phyloP scores from a whole-genome alignment of 2,888 invertebrate genomes.

The Amphipoea lucens region DNA sequence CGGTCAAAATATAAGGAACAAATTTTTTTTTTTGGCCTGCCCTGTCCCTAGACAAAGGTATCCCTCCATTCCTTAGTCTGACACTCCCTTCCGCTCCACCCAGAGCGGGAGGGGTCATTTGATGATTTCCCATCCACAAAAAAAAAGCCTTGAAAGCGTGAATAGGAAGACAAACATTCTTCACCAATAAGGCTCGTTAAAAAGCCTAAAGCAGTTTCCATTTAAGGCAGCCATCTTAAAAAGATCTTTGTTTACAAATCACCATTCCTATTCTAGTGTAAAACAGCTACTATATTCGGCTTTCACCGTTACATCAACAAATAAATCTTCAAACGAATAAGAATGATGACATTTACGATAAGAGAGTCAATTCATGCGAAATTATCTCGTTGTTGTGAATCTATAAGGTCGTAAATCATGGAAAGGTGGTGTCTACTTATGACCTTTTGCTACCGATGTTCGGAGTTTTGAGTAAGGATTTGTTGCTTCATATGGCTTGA shows the following conservation, averaged over 20 bases:
- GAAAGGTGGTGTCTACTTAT: conserved; percentile 33
- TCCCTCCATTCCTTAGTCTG: no score
- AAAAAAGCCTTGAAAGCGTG: not conserved
- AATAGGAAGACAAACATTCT: conserved; percentile 12
- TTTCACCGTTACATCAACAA: conserved; percentile 51
- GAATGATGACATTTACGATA: conserved; percentile 58
- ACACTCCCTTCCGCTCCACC: no score
- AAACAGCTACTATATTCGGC: conserved; percentile 35
- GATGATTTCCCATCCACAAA: no score
- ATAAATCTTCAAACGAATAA: conserved; percentile 39
- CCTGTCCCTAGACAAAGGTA: no score
- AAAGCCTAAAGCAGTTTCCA: conserved; percentile 30
- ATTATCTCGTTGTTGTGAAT: conserved; percentile 50
- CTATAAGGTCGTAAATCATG: conserved; percentile 52
- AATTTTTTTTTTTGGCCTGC: no score
- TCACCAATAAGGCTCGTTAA: conserved; percentile 1
- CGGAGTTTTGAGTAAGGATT: conserved; percentile 29
- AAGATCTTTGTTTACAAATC: conserved; percentile 38
- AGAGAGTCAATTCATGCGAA: conserved; percentile 40
- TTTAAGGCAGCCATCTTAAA: not conserved
- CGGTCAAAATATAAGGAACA: no score
- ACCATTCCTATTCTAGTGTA: not conserved
- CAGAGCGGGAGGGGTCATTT: no score
- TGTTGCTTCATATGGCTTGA: conserved; percentile 34
- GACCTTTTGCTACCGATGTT: conserved; percentile 52